Evolutionary conservation across 2,113 vertebrate species (phyloP).

Genomic region (Pimephales promelas): DNA sequence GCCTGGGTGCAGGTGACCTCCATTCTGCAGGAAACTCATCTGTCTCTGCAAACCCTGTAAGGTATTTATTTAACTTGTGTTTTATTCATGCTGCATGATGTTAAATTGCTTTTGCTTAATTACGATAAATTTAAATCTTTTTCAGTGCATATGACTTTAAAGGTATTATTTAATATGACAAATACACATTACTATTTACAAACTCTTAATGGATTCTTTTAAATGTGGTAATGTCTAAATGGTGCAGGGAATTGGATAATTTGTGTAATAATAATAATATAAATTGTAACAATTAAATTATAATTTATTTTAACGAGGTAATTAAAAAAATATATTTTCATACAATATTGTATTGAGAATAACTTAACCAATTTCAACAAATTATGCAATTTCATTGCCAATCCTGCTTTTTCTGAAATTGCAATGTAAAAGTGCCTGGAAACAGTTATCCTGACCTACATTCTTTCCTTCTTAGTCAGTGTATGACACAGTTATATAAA

Average conservation of each 20-base stretch:
- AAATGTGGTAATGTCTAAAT: not conserved
- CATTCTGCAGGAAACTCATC: conserved; percentile 57
- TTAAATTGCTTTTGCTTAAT: not conserved
- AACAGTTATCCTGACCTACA: conserved; percentile 17
- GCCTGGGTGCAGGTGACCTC: conserved; percentile 76
- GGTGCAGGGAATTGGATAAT: not conserved
- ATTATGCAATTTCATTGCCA: not conserved
- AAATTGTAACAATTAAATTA: not conserved
- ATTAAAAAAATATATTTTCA: not conserved
- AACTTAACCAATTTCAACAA: conserved; percentile 1
- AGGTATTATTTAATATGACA: not conserved
- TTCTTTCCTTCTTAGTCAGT: conserved; percentile 57
- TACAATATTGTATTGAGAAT: not conserved
- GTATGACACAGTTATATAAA: conserved; percentile 23
- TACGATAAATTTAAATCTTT: not conserved
- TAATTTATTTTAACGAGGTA: not conserved
- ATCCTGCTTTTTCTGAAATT: not conserved
- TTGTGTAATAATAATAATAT: not conserved
- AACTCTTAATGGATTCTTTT: not conserved
- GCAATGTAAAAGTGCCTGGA: not conserved
- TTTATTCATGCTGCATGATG: conserved; percentile 7
- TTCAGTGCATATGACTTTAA: not conserved
- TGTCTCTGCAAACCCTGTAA: conserved; percentile 69
- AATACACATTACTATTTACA: not conserved
- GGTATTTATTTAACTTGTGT: conserved; percentile 57